Percentiles rank a stretch among this genome's conserved stretches.
These are phyloP conservation scores for Sebastes trivittatus DNA, from an alignment of 2,797 vertebrate species.

Conservation along the genomic window DNA sequence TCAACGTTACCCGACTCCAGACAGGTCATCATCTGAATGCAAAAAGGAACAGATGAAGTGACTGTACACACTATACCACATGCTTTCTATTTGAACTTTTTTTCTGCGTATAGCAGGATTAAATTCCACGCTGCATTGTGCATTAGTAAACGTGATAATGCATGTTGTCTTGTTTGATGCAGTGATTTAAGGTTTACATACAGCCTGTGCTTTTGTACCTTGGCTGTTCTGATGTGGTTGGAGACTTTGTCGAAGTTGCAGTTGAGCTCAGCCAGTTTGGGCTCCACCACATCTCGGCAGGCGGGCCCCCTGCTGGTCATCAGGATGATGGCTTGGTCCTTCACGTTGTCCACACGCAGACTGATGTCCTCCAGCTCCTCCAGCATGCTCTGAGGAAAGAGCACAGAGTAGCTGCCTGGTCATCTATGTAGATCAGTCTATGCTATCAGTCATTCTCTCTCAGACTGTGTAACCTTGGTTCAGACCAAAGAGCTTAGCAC, in stretches of 20 bases:
- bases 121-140: neutral
- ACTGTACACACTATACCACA: neutral
- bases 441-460: constrained; percentile 11
- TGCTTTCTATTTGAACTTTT: neutral
- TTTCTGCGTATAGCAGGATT: neutral
- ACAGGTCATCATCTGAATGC: constrained; percentile 82
- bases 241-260: constrained; percentile 97
- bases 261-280: constrained; percentile 93
- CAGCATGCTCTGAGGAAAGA: constrained; percentile 82
- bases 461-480: constrained; percentile 18
- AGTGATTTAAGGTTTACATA: neutral
- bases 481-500: constrained; percentile 8
- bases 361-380: constrained; percentile 90
- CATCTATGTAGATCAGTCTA: constrained; percentile 5
- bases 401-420: neutral
- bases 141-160: neutral
- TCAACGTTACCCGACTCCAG: constrained; percentile 74
- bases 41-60: neutral
- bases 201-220: constrained; percentile 73
- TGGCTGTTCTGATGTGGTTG: constrained; percentile 91
- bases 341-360: constrained; percentile 90
- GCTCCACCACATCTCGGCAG: constrained; percentile 91
- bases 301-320: constrained; percentile 90
- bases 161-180: neutral
- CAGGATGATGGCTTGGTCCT: constrained; percentile 90